Base-by-base conservation (phyloP, 2,113 vertebrate species). In the Trachemys scripta region DNA sequence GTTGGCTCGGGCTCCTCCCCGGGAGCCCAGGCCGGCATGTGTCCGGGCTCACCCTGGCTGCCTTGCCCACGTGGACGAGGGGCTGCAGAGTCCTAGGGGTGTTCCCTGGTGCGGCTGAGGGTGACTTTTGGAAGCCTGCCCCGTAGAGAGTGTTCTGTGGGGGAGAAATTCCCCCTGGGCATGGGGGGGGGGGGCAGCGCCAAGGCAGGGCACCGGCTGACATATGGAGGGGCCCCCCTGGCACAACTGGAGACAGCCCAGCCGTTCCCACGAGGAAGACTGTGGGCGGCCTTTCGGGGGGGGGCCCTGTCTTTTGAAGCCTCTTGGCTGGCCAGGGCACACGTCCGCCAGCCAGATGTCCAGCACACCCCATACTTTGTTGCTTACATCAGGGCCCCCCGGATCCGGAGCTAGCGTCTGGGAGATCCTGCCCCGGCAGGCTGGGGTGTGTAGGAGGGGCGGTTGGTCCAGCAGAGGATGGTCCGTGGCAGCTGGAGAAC, bases 1-100 rank as follows among this genome's bases (percentile, higher is more conserved):
- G n/a, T 47, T 75, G 42, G 38, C 59, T 11, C 14, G 22, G 45
- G 6, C n/a, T 20, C 25, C 53, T 25, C 10, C 38, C 35, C 38
- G 38, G 56, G 54, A 22, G 20, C 35, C n/a, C n/a, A 25, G 24
- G n/a, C n/a, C 12, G 9, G 31, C 51, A 4, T 22, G 20, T 24
- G 20, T 25, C 53, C 31, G 3, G 4, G 13, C 8, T 35, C 7
- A 27, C 56, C 22, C 83, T 53, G 14, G 17, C 25, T 27, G 27
- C 59, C 24, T 2, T 7, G 45, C 2, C 24, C 54, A 9, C 3
- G 7, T 7, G 29, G 62, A 3, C 6, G 3, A 35, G 31, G 29
- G 57, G 27, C 59, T 29, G 59, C 59, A 31, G 11, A 31, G 31
- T 35, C 27, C 6, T 7, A 3, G 31, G 62, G 35, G 8, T 10